Percentiles rank a stretch among this genome's conserved stretches.
Conservation (phyloP, 2,113 vertebrate species). For the Nothobranchius furzeri region DNA sequence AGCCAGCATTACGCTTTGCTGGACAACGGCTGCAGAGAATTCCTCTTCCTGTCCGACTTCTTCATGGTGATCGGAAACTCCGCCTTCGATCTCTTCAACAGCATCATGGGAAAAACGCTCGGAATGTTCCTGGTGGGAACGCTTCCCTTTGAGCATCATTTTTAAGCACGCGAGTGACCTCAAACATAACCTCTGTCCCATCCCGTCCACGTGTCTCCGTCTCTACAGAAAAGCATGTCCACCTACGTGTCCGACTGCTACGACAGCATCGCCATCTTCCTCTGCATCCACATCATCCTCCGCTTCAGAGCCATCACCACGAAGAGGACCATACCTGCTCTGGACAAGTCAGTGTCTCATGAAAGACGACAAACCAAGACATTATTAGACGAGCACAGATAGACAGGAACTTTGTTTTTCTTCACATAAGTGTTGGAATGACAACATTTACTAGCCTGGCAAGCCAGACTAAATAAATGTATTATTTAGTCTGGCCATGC, state of each 20-base stretch:
- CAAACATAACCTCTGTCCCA: neutral
- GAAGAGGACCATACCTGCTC: constrained; percentile 87
- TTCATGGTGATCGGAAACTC: constrained; percentile 87
- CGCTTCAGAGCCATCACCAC: constrained; percentile 86
- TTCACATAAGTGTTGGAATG: too few species aligned
- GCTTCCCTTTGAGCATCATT: accelerated
- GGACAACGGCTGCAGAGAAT: constrained; percentile 91
- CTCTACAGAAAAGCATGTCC: constrained; percentile 86
- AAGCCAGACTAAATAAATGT: too few species aligned
- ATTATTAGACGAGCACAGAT: too few species aligned
- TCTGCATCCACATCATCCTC: constrained; percentile 92
- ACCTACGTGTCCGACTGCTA: constrained; percentile 89
- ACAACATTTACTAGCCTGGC: too few species aligned
- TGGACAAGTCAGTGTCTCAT: constrained; percentile 84
- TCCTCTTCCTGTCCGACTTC: constrained; percentile 91
- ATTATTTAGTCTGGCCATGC: too few species aligned
- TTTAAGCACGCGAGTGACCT: neutral
- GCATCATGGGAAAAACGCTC: constrained; percentile 89
- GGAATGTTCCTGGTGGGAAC: constrained; percentile 82
- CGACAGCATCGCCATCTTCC: constrained; percentile 91
- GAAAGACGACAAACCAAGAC: neutral
- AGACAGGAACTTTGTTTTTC: too few species aligned
- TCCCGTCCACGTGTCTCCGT: neutral
- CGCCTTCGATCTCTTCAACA: constrained; percentile 88
- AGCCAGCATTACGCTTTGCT: constrained; percentile 93